These are phyloP conservation scores for Cyrtorhinus lividipennis DNA, from an alignment of 1,140 invertebrate species.

Conservation along the genomic window DNA sequence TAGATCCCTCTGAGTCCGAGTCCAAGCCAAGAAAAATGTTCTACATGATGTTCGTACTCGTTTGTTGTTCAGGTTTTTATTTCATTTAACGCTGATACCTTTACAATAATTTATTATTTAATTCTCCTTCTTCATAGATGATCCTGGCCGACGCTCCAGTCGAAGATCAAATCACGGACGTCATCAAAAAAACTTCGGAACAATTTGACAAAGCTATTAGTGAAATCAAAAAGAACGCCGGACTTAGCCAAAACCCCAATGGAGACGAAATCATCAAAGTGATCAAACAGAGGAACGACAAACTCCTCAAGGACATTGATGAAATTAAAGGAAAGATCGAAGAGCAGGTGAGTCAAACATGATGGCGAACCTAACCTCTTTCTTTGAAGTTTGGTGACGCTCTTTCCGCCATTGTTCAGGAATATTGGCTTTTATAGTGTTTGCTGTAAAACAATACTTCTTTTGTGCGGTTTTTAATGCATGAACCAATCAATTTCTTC, in stretches of 20 bases:
- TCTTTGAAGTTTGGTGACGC: not conserved
- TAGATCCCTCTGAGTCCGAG: not conserved
- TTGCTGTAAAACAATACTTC: not conserved
- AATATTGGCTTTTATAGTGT: not conserved
- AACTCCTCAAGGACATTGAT: not conserved
- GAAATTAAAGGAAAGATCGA: slow-evolving; percentile 13
- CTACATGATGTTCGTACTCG: not conserved
- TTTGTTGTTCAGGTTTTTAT: not conserved
- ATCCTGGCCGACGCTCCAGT: not conserved
- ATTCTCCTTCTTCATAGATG: too few species aligned
- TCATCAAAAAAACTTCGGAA: not conserved
- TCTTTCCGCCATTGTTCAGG: not conserved
- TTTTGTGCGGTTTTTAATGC: not conserved
- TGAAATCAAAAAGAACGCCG: slow-evolving; percentile 8
- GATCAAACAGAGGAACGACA: not conserved
- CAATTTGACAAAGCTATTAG: slow-evolving; percentile 4
- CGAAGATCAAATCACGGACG: not conserved
- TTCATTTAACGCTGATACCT: too few species aligned
- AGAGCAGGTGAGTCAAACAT: slow-evolving; percentile 12
- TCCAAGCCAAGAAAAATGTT: not conserved
- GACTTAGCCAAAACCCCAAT: slow-evolving; percentile 7
- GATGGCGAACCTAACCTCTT: too few species aligned
- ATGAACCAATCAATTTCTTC: too few species aligned
- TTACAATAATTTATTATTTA: too few species aligned
- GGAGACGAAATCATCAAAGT: slow-evolving; percentile 11